Conservation (phyloP, 2,888 invertebrate species). For the Platynereis dumerilii region DNA sequence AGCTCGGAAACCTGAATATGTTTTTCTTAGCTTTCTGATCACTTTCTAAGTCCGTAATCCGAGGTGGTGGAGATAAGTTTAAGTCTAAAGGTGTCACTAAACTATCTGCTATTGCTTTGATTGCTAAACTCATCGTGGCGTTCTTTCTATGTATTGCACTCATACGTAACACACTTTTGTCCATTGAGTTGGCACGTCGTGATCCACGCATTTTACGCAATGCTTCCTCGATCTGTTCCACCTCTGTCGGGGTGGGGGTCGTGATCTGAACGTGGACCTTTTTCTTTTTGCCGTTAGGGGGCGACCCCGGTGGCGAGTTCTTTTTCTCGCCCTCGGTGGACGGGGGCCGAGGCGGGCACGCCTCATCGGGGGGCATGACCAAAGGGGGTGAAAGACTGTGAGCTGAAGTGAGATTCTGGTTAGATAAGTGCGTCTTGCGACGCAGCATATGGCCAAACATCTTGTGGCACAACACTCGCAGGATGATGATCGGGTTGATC, state of each 20-base stretch:
- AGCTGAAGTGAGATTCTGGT: conserved; percentile 50
- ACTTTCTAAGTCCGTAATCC: conserved; percentile 14
- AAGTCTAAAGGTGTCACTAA: conserved; percentile 56
- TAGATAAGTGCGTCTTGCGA: conserved; percentile 57
- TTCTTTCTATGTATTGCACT: conserved; percentile 28
- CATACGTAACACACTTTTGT: conserved; percentile 38
- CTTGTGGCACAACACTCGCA: conserved; percentile 68
- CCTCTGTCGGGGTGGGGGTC: conserved; percentile 27
- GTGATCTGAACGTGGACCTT: conserved; percentile 44
- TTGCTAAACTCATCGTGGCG: conserved; percentile 49
- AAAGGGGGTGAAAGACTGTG: conserved; percentile 53
- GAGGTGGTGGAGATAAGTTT: conserved; percentile 27
- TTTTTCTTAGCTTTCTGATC: conserved; percentile 25
- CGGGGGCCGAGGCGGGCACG: conserved; percentile 26
- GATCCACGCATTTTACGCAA: conserved; percentile 25
- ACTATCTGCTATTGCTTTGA: conserved; percentile 58
- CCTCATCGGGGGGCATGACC: conserved; percentile 18
- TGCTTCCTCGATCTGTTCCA: conserved; percentile 18
- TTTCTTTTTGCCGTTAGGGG: conserved; percentile 28
- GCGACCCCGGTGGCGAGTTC: conserved; percentile 1
- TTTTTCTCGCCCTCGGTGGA: conserved; percentile 6
- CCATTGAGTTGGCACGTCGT: conserved; percentile 40
- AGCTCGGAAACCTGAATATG: conserved; percentile 62
- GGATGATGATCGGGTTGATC: conserved; percentile 68
- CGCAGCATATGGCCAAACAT: conserved; percentile 68